These are phyloP conservation scores for Bombus breviceps DNA, from an alignment of 1,140 invertebrate genomes.

Conservation along the genomic window DNA sequence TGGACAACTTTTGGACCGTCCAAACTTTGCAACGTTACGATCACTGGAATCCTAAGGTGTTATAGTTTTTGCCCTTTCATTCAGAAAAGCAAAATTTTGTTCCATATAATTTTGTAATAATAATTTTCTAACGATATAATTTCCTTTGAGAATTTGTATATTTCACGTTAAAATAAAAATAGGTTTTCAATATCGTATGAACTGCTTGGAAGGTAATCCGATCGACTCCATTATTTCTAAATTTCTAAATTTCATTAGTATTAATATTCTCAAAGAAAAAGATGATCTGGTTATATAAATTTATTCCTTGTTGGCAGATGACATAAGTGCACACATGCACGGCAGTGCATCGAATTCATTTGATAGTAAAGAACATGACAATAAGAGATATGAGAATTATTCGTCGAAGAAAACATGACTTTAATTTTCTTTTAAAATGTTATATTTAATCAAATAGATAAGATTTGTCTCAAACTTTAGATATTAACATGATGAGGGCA, in stretches of 20 bases:
- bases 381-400: too few species aligned
- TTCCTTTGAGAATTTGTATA: too few species aligned
- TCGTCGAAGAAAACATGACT: not conserved
- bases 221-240: not conserved
- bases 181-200: not conserved
- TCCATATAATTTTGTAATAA: too few species aligned
- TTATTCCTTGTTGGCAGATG: not conserved
- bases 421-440: not conserved
- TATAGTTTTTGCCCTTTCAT: not conserved
- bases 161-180: too few species aligned
- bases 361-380: not conserved
- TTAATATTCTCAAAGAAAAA: not conserved
- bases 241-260: not conserved
- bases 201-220: not conserved
- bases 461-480: too few species aligned
- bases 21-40: not conserved
- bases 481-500: not conserved
- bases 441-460: not conserved
- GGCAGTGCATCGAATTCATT: not conserved
- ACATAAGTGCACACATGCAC: not conserved
- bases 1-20: not conserved
- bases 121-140: not conserved
- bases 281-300: not conserved
- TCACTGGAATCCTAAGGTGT: not conserved
- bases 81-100: not conserved